Base-by-base conservation (phyloP, 2,888 invertebrate species). In the Tachina fera region DNA sequence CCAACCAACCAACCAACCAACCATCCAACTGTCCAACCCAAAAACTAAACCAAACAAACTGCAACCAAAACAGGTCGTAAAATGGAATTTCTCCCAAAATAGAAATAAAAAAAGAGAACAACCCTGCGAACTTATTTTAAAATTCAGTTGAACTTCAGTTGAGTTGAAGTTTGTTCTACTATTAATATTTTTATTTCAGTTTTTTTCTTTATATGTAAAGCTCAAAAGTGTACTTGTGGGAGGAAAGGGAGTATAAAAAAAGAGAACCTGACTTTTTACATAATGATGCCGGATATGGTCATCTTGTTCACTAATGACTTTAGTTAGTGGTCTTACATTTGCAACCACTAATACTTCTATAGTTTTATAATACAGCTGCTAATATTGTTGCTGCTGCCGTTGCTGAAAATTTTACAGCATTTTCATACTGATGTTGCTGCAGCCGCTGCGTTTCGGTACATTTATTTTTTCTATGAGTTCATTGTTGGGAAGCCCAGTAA, bases 301-400 rank as follows among this genome's bases (percentile, higher is more conserved):
- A 86, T 86, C 86, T 86, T 83, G 86, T 83, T 83, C 86, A 86
- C 86, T 86, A 86, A 86, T 83, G 86, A 86, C 86, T 86, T 86
- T 86, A 83, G 86, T 80, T 86, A 41, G 83, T 83, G 83, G 83
- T 76, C 76, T 72, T 76, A 76, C 83, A 86, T 79, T 83, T 75
- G 53, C 75, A 86, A 80, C 79, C 79, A 74, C 82, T 71, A 85
- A 83, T 83, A 79, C 82, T 83, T 76, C 71, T 67, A 60, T 68
- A 71, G 78, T 70, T 72, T 75, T 68, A 75, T 75, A 75, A 81
- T 81, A 19, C 68, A 63, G 68, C 61, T 81, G 74, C 68, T 81
- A 61, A 68, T 75, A 68, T 61, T 86, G 79, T 71, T 83, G 78
- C 58, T 74, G 74, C 45, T 75, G 71, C 58, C 41, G 60, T 45